phyloP scores from a whole-genome alignment of 2,888 invertebrate genomes.

The Drosophila neotestacea region DNA sequence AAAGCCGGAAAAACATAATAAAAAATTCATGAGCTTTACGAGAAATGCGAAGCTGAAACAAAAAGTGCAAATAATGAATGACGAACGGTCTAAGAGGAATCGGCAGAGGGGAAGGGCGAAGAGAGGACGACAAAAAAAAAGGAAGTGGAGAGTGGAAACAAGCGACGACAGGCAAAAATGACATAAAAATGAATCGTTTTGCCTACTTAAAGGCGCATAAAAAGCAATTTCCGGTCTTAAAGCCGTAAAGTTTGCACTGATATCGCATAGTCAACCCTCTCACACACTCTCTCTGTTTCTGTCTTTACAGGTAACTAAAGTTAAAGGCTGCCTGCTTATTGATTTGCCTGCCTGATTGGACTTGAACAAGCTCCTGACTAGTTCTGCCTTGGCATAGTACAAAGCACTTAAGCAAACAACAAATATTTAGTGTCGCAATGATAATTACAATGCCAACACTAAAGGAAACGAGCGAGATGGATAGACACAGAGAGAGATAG shows the following conservation, averaged over 20 bases:
- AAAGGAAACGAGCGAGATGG: background rate
- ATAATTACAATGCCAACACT: constrained; percentile 76
- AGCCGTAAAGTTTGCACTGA: constrained; percentile 69
- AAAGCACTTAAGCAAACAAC: constrained; percentile 78
- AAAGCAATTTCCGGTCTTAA: constrained; percentile 74
- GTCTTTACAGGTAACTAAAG: constrained; percentile 22
- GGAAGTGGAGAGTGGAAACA: background rate
- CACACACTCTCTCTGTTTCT: background rate
- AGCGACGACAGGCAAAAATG: constrained; percentile 63
- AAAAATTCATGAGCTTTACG: constrained; percentile 78
- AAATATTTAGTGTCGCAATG: constrained; percentile 80
- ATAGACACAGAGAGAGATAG: background rate
- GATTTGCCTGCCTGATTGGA: constrained; percentile 51
- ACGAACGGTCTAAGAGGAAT: constrained; percentile 53
- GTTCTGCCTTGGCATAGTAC: constrained; percentile 23
- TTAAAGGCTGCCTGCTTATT: constrained; percentile 50
- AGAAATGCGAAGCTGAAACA: constrained; percentile 53
- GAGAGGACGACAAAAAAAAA: background rate
- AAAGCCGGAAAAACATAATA: constrained; percentile 74
- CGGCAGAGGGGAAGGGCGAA: background rate
- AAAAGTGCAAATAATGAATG: constrained; percentile 81
- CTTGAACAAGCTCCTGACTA: constrained; percentile 5
- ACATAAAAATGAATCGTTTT: constrained; percentile 81
- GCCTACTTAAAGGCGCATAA: constrained; percentile 81
- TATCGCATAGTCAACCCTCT: constrained; percentile 21